Evolutionary conservation across 2,113 vertebrate genomes (phyloP).

Genomic region (Rhabdomys dilectus): DNA sequence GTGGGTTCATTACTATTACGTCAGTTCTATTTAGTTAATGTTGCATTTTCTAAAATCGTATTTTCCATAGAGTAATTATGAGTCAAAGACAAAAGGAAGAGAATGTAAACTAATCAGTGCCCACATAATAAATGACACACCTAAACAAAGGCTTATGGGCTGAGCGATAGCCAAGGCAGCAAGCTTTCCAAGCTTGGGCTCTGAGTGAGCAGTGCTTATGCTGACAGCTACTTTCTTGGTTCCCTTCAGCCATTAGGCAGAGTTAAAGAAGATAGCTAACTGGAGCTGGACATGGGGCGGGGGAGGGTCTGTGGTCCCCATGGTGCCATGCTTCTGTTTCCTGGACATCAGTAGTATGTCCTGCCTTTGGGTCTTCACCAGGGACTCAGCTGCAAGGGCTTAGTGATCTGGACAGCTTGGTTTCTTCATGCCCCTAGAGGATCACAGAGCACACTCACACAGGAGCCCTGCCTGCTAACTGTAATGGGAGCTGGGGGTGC

Average conservation of each 20-base stretch:
- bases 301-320: not conserved
- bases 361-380: not conserved
- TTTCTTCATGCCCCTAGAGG: not conserved
- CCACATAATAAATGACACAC: not conserved
- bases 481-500: not conserved
- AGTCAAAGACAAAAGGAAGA: constrained; percentile 42
- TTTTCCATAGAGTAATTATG: constrained; percentile 23
- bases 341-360: not conserved
- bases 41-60: constrained; percentile 6
- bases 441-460: not conserved
- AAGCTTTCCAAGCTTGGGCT: not conserved
- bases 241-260: not conserved
- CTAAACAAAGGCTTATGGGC: not conserved
- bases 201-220: not conserved
- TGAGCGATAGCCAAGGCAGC: accelerated
- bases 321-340: accelerated
- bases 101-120: constrained; percentile 3
- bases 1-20: not conserved
- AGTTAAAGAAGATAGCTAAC: not conserved
- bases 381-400: not conserved
- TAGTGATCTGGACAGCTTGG: not conserved
- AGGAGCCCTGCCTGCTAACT: accelerated
- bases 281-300: accelerated
- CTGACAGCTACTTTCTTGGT: not conserved
- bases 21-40: constrained; percentile 13